phyloP scores from a whole-genome alignment of 1,140 invertebrate species.

The Whitmania pigra region DNA sequence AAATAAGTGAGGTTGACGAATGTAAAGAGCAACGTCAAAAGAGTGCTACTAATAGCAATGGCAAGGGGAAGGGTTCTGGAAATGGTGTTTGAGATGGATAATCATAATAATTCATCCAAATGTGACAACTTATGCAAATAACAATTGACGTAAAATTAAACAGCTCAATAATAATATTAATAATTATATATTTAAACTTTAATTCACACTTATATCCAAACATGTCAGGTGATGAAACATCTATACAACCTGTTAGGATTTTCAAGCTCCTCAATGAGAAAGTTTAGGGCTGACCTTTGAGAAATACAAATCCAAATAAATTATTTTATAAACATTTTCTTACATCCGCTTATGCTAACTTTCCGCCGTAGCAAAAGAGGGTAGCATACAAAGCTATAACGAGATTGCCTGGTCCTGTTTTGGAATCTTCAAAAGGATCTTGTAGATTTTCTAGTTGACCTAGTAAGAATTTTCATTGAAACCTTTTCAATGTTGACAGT shows the following conservation, averaged over 20 bases:
- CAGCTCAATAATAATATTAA: no score
- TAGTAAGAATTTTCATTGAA: neutral
- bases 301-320: no score
- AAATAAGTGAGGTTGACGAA: constrained; percentile 90
- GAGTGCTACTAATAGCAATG: constrained; percentile 75
- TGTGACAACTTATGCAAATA: no score
- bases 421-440: constrained; percentile 3
- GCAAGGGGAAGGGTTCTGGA: constrained; percentile 79
- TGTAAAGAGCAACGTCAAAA: constrained; percentile 88
- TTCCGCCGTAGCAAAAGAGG: neutral
- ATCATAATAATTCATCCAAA: neutral
- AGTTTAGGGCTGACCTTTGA: neutral
- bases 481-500: no score
- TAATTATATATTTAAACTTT: no score
- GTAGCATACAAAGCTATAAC: neutral
- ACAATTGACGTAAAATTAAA: no score
- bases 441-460: neutral
- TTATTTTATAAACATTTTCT: no score
- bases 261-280: neutral
- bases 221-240: neutral
- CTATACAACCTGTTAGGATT: neutral
- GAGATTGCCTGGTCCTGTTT: neutral
- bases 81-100: neutral
- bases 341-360: neutral
- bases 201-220: no score